Base-by-base conservation (phyloP, 2,113 vertebrate genomes). In the Phylloscopus trochilus region DNA sequence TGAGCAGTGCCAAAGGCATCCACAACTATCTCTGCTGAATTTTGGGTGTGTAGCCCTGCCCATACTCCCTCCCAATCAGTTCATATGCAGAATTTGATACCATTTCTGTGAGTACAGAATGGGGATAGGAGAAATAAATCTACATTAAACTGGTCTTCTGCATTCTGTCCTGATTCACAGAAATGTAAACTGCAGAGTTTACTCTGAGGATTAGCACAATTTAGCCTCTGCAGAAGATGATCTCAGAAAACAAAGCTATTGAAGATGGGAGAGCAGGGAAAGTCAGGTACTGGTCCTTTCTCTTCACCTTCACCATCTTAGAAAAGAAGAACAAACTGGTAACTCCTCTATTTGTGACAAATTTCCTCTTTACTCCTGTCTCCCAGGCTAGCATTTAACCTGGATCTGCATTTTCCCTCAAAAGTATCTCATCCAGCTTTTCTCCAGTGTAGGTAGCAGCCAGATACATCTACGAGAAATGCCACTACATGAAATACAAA, bases 161-260 rank as follows among this genome's bases (percentile, higher is more conserved):
- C 68, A 86, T 83, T 87, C 47, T 55, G 35, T 67, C 52, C 64
- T 52, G 83, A 85, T 51, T 83, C 89, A 75, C 51, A 44, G 85
- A 53, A 73, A 69, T 13, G 39, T 35, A 93, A 90, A 35, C 52
- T 35, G 49, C 31, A 59, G 47, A 41, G 60, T 93, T 96, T 94
- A 81, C 91, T 67, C 64, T 52, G 35, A 93, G 76, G 80, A 94
- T 93, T 90, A 95, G 39, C 56, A 77, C 27, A 63, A 33, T 67
- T 90, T 76, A 88, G 79, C 39, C 51, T 75, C 35, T n/a, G 83
- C n/a, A 72, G 43, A 86, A 83, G 76, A 94, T n/a, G 59, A 92
- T 53, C 51, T 88, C 79, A 86, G 63, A 91, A 92, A 74, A 37
- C 59, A 93, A 90, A 80, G 43, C 43, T 74, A 52, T 2, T 77